Evolutionary conservation across 2,888 invertebrate genomes (phyloP), one percentile per base, ranked within the genome.

Genomic region (Epinotia ramella): DNA sequence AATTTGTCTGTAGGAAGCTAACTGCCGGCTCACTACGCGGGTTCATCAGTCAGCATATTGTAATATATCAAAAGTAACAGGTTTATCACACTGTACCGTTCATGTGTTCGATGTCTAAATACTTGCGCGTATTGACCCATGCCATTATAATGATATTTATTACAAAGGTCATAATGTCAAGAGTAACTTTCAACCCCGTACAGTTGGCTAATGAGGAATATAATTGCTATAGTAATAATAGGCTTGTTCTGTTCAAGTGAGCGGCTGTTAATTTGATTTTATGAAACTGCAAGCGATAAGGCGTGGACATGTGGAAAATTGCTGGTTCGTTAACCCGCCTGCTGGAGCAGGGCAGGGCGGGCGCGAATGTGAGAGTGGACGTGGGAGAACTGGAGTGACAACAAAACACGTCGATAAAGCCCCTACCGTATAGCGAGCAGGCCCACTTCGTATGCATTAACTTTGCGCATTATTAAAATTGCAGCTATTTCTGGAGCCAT

Each of bases 301-400:
- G 53, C 56, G 53, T 53, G 28, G 18, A 62, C 80, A 80, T 82
- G 79, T 84, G 80, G 80, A 79, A 84, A 81, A 84, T 79, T 81
- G 80, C 80, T 82, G 83, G 91, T 91, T 91, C 91, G 87, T 88
- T 91, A 89, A 89, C 90, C 90, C 84, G 86, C 80, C 44, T 68
- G 80, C 82, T 82, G 79, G 83, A 86, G 80, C 81, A 81, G 81
- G 83, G 82, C 84, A 79, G 80, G 81, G 80, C 80, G 80, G 81
- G 83, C 79, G 83, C 80, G 83, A 81, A 78, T 81, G 85, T 78
- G 85, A 86, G 84, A 84, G 83, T 84, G 86, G 86, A 89, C 91
- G 93, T 93, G 92, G 92, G 93, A 89, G 93, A 91, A 93, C 93
- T 88, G 89, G 93, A 88, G 84, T 87, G 89, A 87, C 89, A 87